Base-by-base conservation (phyloP, 1,140 invertebrate genomes). In the Papilio aristodemus region DNA sequence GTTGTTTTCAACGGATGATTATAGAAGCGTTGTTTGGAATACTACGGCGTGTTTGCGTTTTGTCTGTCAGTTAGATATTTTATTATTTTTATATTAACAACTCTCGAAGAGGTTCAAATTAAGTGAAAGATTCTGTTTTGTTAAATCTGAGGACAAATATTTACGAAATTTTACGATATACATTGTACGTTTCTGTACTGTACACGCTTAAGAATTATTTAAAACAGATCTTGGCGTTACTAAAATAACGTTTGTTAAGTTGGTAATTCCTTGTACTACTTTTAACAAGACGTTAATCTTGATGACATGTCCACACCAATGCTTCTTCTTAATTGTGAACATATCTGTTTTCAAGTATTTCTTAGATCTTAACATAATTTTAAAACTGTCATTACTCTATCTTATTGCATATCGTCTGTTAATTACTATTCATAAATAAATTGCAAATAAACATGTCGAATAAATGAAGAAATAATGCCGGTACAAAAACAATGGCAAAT, bases 391-490 rank as follows among this genome's bases (percentile, higher is more conserved):
- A 17, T 9, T 54, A 54, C 22, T 13, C 1, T 22, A 54, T 54
- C 19, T 54, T 54, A 0, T 32, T 6, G 2, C 27, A 32, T 9
- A 0, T 54, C 19, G 19, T 11, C 22, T n/a, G 5, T 11, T 17
- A 38, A 17, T 0, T 37, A 60, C 36, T 14, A 17, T 14, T 32
- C 6, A 38, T 14, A 19, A 36, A 60, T 32, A 46, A 66, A 66
- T 66, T 46, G 4, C 5, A 32, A 50, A 66, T 32, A 41, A 50
- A 32, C 32, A 46, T 25, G 41, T 64, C 22, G 62, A 64, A 27
- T 63, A 25, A 63, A 63, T 64, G 62, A 64, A 46, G 62, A 64
- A 64, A 64, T 64, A 46, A 64, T 64, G 41, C n/a, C 41, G 41
- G 25, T 32, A 36, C 41, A 36, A 46, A 66, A 46, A 66, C 62